These are phyloP conservation scores for Seira musarum DNA, from an alignment of 2,888 invertebrate species.

Conservation along the genomic window DNA sequence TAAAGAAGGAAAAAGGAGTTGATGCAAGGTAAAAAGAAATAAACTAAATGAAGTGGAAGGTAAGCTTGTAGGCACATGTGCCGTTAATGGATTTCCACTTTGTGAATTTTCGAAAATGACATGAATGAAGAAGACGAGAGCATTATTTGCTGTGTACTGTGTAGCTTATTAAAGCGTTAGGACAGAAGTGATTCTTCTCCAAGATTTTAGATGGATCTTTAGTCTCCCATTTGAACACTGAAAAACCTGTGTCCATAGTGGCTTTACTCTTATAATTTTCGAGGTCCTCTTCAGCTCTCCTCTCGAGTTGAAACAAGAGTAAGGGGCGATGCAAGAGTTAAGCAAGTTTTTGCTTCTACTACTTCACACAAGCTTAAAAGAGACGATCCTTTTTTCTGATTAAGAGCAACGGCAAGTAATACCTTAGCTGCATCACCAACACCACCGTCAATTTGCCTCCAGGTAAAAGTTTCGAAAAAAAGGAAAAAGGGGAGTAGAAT, in stretches of 20 bases:
- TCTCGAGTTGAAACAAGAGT: no score
- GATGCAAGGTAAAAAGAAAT: not conserved
- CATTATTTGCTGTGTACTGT: no score
- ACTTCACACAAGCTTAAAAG: not conserved
- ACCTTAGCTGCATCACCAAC: not conserved
- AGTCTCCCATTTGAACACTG: not conserved
- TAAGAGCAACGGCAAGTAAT: no score
- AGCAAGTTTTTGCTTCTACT: not conserved
- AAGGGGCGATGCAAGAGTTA: not conserved
- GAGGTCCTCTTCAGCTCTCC: no score
- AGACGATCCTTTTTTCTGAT: no score
- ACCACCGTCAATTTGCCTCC: constrained; percentile 43
- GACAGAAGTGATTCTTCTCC: not conserved
- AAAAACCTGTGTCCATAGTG: not conserved
- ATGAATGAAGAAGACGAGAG: not conserved
- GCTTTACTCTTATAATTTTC: no score
- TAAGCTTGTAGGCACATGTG: constrained; percentile 1
- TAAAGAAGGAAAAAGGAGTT: not conserved
- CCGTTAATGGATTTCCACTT: not conserved
- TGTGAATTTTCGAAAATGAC: not conserved
- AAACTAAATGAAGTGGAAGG: no score
- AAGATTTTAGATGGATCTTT: constrained; percentile 2
- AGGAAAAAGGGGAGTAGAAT: constrained; percentile 39
- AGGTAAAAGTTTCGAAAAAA: constrained; percentile 40
- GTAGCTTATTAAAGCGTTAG: no score